Evolutionary conservation across 2,888 invertebrate genomes (phyloP).

Genomic region (Epirrhoe alternata): DNA sequence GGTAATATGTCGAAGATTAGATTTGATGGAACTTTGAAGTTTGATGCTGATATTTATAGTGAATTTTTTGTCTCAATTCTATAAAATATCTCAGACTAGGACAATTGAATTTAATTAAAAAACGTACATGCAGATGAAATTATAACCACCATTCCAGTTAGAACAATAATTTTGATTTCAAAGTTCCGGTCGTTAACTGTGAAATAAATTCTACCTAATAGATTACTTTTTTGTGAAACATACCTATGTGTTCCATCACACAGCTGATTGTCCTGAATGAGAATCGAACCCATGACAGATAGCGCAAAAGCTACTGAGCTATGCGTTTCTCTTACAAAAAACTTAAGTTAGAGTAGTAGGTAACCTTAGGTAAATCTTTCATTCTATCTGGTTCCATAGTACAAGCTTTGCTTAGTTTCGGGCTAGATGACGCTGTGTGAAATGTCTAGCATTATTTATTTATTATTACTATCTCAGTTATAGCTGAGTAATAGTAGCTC

Average conservation of each 20-base stretch:
- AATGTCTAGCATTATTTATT: too few relatives aligned
- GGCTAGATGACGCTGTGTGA: too few relatives aligned
- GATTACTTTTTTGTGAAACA: too few relatives aligned
- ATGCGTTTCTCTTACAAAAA: neutral
- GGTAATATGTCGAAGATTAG: slow-evolving; percentile 65
- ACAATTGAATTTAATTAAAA: slow-evolving; percentile 31
- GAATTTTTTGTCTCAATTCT: slow-evolving; percentile 47
- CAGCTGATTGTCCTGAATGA: too few relatives aligned
- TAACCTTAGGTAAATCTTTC: too few relatives aligned
- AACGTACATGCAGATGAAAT: slow-evolving; percentile 17
- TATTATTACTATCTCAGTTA: neutral
- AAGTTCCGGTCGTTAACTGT: neutral
- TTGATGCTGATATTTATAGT: slow-evolving; percentile 50
- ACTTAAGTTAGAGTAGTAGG: neutral
- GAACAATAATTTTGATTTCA: neutral
- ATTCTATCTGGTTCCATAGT: too few relatives aligned
- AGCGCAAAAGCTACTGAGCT: too few relatives aligned
- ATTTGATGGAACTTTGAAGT: slow-evolving; percentile 58
- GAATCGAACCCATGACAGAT: too few relatives aligned
- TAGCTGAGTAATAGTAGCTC: neutral
- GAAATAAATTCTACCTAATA: too few relatives aligned
- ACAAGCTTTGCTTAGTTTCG: too few relatives aligned
- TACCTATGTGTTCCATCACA: too few relatives aligned
- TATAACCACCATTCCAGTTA: neutral
- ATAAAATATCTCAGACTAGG: slow-evolving; percentile 8